phyloP scores from a whole-genome alignment of 2,888 invertebrate species.

The Dioctria rufipes region DNA sequence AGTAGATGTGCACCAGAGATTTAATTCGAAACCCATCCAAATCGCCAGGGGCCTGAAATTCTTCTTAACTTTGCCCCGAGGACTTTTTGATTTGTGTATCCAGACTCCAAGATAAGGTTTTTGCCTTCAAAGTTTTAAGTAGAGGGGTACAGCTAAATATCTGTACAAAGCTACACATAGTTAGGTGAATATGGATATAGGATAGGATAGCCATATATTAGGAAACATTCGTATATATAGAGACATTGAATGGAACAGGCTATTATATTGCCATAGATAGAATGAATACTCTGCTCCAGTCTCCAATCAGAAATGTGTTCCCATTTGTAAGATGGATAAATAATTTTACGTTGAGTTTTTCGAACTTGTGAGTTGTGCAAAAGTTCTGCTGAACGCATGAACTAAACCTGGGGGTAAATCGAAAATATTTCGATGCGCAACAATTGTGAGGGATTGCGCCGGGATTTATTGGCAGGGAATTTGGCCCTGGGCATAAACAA shows the following conservation, averaged over 20 bases:
- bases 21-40: conserved; percentile 66
- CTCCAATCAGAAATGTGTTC: conserved; percentile 41
- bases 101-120: conserved; percentile 60
- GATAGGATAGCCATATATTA: conserved; percentile 20
- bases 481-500: conserved; percentile 16
- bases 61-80: conserved; percentile 69
- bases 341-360: conserved; percentile 46
- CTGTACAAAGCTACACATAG: conserved; percentile 40
- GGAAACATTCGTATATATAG: not conserved
- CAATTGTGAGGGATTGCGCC: conserved; percentile 50
- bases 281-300: not conserved
- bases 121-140: conserved; percentile 53
- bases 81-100: conserved; percentile 69
- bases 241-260: not conserved
- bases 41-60: conserved; percentile 66
- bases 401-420: conserved; percentile 40
- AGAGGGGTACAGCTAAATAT: conserved; percentile 46
- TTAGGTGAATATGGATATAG: conserved; percentile 6
- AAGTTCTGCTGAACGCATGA: conserved; percentile 47
- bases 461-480: conserved; percentile 43
- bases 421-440: conserved; percentile 49
- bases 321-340: conserved; percentile 29
- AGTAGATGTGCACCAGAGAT: conserved; percentile 66
- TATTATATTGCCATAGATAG: not conserved
- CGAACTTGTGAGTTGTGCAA: conserved; percentile 36